Conservation (phyloP, 1,140 invertebrate genomes). For the Philaenus spumarius region DNA sequence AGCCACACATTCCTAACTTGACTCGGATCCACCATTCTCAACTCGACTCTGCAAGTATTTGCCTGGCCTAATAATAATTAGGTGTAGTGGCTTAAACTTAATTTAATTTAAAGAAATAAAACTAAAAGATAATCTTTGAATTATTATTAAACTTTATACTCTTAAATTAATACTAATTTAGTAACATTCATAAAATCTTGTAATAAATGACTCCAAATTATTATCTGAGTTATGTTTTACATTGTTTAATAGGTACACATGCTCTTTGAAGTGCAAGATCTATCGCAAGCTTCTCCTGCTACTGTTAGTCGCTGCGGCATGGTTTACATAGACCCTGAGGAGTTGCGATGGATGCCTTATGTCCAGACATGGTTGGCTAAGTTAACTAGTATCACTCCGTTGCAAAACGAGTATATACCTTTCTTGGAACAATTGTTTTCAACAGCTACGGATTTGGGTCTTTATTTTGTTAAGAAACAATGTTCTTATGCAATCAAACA, state of each 20-base stretch:
- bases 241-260: constrained; percentile 54
- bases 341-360: constrained; percentile 71
- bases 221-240: no score
- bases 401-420: constrained; percentile 47
- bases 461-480: constrained; percentile 56
- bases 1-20: no score
- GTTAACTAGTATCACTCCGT: constrained; percentile 45
- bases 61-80: no score
- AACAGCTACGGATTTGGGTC: constrained; percentile 53
- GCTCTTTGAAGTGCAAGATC: constrained; percentile 83
- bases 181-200: no score
- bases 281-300: constrained; percentile 80
- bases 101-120: no score
- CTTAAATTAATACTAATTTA: no score
- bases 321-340: constrained; percentile 82
- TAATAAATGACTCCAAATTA: no score
- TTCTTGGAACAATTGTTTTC: constrained; percentile 54
- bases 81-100: no score
- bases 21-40: no score
- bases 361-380: constrained; percentile 71
- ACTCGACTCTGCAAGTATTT: no score
- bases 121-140: no score
- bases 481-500: constrained; percentile 57
- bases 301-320: constrained; percentile 71
- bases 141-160: no score